A percentile compares a stretch with the other conserved stretches of the same genome.
Conservation (phyloP, 2,888 invertebrate genomes). For the Callimorpha dominula region DNA sequence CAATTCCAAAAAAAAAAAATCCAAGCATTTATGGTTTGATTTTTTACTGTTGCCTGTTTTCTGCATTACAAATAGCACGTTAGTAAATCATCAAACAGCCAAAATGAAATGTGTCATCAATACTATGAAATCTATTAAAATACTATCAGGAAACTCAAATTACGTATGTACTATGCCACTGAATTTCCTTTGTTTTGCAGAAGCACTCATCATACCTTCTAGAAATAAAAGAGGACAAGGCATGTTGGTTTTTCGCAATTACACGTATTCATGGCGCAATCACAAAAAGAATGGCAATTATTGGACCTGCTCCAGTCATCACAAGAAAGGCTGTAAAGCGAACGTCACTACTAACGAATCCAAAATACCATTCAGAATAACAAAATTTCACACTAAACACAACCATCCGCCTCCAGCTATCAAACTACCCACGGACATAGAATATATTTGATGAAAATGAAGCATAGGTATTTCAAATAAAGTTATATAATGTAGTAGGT, state of each 20-base stretch:
- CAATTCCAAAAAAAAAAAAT: too few relatives aligned
- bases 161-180: background rate
- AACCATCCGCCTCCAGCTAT: constrained; percentile 64
- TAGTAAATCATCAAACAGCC: too few relatives aligned
- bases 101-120: too few relatives aligned
- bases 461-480: background rate
- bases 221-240: constrained; percentile 60
- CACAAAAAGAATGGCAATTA: constrained; percentile 64
- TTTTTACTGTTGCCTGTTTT: background rate
- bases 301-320: constrained; percentile 77
- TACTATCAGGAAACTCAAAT: too few relatives aligned
- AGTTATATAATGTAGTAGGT: constrained; percentile 6
- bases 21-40: background rate
- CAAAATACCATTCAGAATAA: constrained; percentile 55
- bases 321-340: constrained; percentile 74
- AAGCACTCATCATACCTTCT: constrained; percentile 69
- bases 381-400: constrained; percentile 56
- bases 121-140: too few relatives aligned
- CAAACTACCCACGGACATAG: constrained; percentile 50
- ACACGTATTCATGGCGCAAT: constrained; percentile 72
- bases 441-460: constrained; percentile 44
- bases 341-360: constrained; percentile 64
- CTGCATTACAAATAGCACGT: too few relatives aligned
- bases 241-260: constrained; percentile 65
- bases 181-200: constrained; percentile 55